Conservation (phyloP, 1,140 invertebrate species). For the Ladona fulva region DNA sequence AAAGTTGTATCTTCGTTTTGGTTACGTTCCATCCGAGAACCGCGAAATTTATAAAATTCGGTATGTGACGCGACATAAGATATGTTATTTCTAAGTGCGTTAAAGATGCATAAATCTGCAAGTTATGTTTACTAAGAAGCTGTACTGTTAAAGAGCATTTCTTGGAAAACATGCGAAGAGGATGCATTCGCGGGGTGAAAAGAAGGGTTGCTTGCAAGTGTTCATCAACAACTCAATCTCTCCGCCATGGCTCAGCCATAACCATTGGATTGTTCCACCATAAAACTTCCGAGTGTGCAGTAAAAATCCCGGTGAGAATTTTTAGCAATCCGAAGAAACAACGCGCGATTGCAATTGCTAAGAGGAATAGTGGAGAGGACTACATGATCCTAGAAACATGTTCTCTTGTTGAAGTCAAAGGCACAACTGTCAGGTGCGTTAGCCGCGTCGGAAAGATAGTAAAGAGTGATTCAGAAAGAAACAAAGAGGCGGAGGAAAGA, state of each 20-base stretch:
- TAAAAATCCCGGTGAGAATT: not conserved
- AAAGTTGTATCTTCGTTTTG: too few relatives aligned
- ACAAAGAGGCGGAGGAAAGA: not conserved
- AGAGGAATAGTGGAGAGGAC: not conserved
- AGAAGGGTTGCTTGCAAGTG: not conserved
- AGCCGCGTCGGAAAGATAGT: not conserved
- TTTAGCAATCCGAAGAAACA: slow-evolving; percentile 1
- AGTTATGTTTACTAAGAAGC: not conserved
- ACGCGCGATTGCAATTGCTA: not conserved
- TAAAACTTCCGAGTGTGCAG: not conserved
- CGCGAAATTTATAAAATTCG: too few relatives aligned
- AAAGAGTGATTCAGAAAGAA: not conserved
- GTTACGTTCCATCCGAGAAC: too few relatives aligned
- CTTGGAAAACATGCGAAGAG: not conserved
- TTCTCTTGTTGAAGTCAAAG: not conserved
- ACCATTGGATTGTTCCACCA: not conserved
- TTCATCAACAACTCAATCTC: slow-evolving; percentile 5
- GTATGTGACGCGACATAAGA: too few relatives aligned
- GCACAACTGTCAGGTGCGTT: not conserved
- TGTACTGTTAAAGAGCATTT: not conserved
- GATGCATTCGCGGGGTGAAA: not conserved
- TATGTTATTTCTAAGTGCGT: not conserved
- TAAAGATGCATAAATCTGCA: not conserved
- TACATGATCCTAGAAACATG: slow-evolving; percentile 6
- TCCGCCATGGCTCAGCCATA: not conserved